Evolutionary conservation across 1,140 invertebrate genomes (phyloP).

Genomic region (Tenebrio molitor): DNA sequence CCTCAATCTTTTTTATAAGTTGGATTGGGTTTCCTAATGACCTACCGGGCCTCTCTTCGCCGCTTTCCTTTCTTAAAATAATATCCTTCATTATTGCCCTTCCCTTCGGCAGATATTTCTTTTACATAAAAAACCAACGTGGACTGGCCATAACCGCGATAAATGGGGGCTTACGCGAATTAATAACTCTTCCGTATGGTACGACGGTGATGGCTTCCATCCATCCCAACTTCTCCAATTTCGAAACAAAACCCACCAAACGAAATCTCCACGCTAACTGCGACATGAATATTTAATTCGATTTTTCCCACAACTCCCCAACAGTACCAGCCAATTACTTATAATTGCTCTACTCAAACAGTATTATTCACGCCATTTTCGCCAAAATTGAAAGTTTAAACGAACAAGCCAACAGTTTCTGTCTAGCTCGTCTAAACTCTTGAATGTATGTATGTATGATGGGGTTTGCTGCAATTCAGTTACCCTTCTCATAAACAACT

Average conservation of each 20-base stretch:
- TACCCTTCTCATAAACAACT: too few species aligned
- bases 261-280: too few species aligned
- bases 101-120: neutral
- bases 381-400: neutral
- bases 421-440: too few species aligned
- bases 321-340: too few species aligned
- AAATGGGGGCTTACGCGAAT: neutral
- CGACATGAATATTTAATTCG: too few species aligned
- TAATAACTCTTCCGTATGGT: too few species aligned
- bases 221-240: too few species aligned
- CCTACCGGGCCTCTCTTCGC: neutral
- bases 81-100: slow-evolving; percentile 1
- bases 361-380: neutral
- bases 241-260: too few species aligned
- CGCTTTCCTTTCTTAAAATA: neutral
- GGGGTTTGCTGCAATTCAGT: too few species aligned
- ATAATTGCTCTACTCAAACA: neutral
- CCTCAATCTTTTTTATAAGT: neutral
- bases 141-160: neutral
- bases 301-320: too few species aligned
- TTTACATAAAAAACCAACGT: neutral
- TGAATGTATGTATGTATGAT: neutral
- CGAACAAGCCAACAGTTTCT: neutral
- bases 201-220: too few species aligned
- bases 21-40: neutral